These are phyloP conservation scores for Drosophila anomelani DNA, from an alignment of 2,888 invertebrate species.

Conservation along the genomic window DNA sequence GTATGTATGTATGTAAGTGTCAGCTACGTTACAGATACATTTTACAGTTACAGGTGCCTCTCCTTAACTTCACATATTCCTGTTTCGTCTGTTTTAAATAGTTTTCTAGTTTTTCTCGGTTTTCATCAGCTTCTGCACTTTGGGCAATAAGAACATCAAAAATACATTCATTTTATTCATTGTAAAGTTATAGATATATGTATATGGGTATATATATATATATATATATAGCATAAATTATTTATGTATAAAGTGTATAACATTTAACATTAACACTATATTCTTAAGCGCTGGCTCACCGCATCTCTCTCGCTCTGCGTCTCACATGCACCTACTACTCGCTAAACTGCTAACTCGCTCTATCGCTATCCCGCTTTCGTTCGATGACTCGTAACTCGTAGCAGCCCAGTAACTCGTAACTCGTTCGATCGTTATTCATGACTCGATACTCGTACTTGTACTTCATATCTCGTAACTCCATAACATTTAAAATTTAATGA, in stretches of 20 bases:
- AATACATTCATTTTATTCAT: conserved; percentile 59
- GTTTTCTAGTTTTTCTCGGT: neutral
- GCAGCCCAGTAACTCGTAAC: neutral
- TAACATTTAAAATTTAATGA: conserved; percentile 40
- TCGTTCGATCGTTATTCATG: neutral
- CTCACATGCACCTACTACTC: conserved; percentile 15
- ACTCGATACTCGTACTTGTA: neutral
- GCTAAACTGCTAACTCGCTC: neutral
- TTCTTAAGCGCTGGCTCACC: conserved; percentile 25
- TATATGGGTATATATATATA: conserved; percentile 4
- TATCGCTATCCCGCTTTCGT: conserved; percentile 15
- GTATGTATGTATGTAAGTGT: neutral
- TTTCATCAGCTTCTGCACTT: conserved; percentile 31
- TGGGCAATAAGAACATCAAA: conserved; percentile 61
- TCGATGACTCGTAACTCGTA: conserved; percentile 1
- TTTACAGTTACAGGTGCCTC: conserved; percentile 5
- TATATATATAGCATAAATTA: conserved; percentile 43
- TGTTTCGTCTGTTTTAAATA: neutral
- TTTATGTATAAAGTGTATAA: conserved; percentile 40
- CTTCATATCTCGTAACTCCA: neutral
- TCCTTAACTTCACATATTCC: conserved; percentile 2
- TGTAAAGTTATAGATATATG: conserved; percentile 34
- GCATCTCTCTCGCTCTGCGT: conserved; percentile 21
- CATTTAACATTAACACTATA: conserved; percentile 38
- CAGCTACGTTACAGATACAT: neutral